Evolutionary conservation across 2,888 invertebrate genomes (phyloP).

Genomic region (Allacma fusca): DNA sequence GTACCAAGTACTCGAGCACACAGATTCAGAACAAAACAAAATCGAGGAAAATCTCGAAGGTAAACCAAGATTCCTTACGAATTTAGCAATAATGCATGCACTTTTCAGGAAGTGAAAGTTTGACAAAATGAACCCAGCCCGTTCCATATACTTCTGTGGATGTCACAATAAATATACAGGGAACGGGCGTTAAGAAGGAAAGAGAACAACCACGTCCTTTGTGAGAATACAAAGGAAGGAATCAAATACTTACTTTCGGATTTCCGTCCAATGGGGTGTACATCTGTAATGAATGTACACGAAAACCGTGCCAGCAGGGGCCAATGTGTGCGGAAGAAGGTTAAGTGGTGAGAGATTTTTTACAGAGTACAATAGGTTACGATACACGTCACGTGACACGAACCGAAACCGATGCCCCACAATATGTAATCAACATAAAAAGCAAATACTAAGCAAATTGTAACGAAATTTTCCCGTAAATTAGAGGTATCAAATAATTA

Average conservation of each 20-base stretch:
- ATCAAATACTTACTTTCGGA: conserved; percentile 59
- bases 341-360: conserved; percentile 29
- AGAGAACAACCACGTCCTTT: conserved; percentile 13
- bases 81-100: background rate
- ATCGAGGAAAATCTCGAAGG: background rate
- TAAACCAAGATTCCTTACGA: background rate
- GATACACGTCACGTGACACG: conserved; percentile 37
- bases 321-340: conserved; percentile 31
- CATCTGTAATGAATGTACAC: conserved; percentile 53
- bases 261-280: conserved; percentile 61
- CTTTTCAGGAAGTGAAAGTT: background rate
- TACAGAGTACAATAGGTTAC: conserved; percentile 41
- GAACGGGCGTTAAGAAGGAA: conserved; percentile 1
- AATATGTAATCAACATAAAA: conserved; percentile 46
- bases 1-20: background rate
- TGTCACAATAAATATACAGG: background rate
- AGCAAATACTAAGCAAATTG: conserved; percentile 40
- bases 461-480: background rate
- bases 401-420: conserved; percentile 41
- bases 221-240: conserved; percentile 14
- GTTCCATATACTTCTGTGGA: background rate
- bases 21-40: background rate
- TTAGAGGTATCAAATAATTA: background rate
- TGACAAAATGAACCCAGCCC: background rate
- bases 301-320: conserved; percentile 40